Evolutionary conservation across 2,113 vertebrate genomes (phyloP).

Genomic region (Coptodon rendalli): DNA sequence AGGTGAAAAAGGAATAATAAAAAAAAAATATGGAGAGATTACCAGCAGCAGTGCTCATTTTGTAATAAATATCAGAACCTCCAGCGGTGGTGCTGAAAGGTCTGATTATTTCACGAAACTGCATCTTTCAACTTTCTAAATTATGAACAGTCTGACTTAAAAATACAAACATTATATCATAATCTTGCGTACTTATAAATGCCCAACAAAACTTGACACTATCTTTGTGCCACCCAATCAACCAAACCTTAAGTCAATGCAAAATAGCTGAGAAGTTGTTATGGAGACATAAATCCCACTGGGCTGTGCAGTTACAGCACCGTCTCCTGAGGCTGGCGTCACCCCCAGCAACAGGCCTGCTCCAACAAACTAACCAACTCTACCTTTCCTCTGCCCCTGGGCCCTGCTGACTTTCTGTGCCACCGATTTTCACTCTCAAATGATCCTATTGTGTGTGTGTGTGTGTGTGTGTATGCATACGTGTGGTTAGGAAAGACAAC

Average conservation of each 20-base stretch:
- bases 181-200: not conserved
- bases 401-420: slow-evolving; percentile 43
- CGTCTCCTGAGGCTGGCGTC: slow-evolving; percentile 61
- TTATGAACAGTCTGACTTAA: not conserved
- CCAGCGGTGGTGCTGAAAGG: not conserved
- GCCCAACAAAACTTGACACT: not conserved
- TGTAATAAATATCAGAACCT: not conserved
- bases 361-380: slow-evolving; percentile 55
- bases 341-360: slow-evolving; percentile 65
- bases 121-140: not conserved
- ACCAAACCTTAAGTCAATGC: slow-evolving; percentile 46
- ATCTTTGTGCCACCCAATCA: slow-evolving; percentile 5
- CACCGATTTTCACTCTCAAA: slow-evolving; percentile 59
- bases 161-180: not conserved
- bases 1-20: not conserved
- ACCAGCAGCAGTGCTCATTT: not conserved
- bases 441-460: slow-evolving; percentile 17
- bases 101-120: not conserved
- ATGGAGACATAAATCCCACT: slow-evolving; percentile 70
- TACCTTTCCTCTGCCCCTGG: slow-evolving; percentile 45
- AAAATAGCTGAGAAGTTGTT: slow-evolving; percentile 67
- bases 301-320: slow-evolving; percentile 50
- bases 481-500: slow-evolving; percentile 13
- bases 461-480: not conserved
- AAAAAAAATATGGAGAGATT: not conserved